Evolutionary conservation across 2,888 invertebrate species (phyloP), one percentile per base, ranked within the genome.

Genomic region (Tipula confusa): DNA sequence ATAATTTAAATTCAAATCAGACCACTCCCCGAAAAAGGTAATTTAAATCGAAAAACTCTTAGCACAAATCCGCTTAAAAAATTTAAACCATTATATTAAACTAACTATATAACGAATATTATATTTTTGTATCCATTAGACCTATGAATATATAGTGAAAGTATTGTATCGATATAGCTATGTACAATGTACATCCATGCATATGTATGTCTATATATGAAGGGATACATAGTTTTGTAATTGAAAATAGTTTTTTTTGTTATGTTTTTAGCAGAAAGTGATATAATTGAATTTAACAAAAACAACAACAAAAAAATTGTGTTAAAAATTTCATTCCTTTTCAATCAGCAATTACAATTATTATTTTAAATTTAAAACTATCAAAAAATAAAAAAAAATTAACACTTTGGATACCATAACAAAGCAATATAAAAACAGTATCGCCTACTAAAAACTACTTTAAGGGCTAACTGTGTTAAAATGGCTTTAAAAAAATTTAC

Each of bases 291-390:
- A 64, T 64, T 24, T 9, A 64, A 9, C 64, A 64, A n/a, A n/a
- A n/a, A n/a, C n/a, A n/a, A n/a, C n/a, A n/a, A 33, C 6, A 33
- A 33, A 33, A 33, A 64, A 24, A 15, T 43, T 43, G n/a, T 43
- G 43, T 15, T 15, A 15, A 43, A 43, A 43, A 64, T 64, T 64
- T 13, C 64, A 24, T 64, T 64, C 64, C 64, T 24, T 24, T 64
- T 64, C 64, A 64, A 64, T 64, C 64, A 64, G 64, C 64, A 64
- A 64, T 64, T 64, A 64, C 64, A 64, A 64, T 64, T 64, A 24
- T 64, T 64, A 64, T 64, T 64, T 64, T 18, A 64, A 64, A 64
- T 64, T 64, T 43, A 24, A 64, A 38, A 24, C 64, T 2, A 64
- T 24, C 2, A 64, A 64, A 48, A 43, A 43, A 43, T n/a, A n/a